These are phyloP conservation scores for Hiodon tergisus DNA, from an alignment of 2,113 vertebrate genomes.

Conservation along the genomic window DNA sequence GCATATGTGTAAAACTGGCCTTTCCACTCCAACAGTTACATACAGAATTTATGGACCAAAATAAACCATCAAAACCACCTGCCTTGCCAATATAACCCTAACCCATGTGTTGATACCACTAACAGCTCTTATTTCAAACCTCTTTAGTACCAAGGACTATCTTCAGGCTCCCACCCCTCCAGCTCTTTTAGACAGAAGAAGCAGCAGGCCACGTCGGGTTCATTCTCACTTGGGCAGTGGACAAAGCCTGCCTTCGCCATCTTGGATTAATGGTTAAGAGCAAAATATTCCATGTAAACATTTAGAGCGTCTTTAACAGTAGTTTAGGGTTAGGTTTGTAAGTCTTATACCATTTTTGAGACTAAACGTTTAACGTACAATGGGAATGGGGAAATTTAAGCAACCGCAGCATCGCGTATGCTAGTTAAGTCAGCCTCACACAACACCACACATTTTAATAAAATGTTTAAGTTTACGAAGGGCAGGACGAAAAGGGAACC, in stretches of 20 bases:
- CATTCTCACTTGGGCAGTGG: constrained; percentile 60
- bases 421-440: no score
- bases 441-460: no score
- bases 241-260: constrained; percentile 73
- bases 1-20: no score
- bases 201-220: constrained; percentile 66
- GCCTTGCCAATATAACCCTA: no score
- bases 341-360: no score
- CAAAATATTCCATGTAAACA: not conserved
- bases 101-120: not conserved
- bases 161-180: constrained; percentile 71
- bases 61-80: not conserved
- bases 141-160: constrained; percentile 60
- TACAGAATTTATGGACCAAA: not conserved
- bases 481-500: no score
- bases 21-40: not conserved
- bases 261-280: constrained; percentile 41
- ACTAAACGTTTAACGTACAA: no score
- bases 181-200: constrained; percentile 75
- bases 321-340: no score
- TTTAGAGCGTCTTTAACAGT: not conserved
- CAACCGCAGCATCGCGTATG: no score
- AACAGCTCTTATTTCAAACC: not conserved
- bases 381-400: no score
- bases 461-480: no score